These are phyloP conservation scores for Zaprionus camerounensis DNA, from an alignment of 1,140 invertebrate species.

Conservation along the genomic window DNA sequence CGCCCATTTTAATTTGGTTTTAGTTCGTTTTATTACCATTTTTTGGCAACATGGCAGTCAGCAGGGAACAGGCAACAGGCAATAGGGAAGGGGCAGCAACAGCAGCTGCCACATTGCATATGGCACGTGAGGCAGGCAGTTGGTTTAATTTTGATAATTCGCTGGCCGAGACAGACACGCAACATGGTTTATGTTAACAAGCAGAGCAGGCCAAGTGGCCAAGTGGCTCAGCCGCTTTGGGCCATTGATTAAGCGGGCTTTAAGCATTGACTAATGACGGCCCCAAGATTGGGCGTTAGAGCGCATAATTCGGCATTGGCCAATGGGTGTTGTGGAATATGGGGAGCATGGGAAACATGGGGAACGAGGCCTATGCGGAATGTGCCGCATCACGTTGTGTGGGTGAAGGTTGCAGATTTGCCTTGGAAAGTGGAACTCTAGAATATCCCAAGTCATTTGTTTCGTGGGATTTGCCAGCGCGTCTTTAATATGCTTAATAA, in stretches of 20 bases:
- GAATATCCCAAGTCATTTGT: slow-evolving; percentile 74
- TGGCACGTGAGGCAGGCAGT: slow-evolving; percentile 71
- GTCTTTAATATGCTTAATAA: slow-evolving; percentile 80
- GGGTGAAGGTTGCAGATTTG: slow-evolving; percentile 10
- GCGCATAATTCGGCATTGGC: slow-evolving; percentile 66
- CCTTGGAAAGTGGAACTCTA: neutral
- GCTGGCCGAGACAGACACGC: slow-evolving; percentile 53
- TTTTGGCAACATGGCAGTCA: slow-evolving; percentile 53
- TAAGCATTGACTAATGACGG: slow-evolving; percentile 78
- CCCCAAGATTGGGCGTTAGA: slow-evolving; percentile 61
- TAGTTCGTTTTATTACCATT: slow-evolving; percentile 19
- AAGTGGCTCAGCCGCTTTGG: slow-evolving; percentile 9
- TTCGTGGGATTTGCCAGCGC: slow-evolving; percentile 67
- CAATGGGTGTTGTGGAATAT: slow-evolving; percentile 14
- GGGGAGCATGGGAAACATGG: neutral
- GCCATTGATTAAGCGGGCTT: slow-evolving; percentile 65
- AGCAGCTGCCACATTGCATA: slow-evolving; percentile 66
- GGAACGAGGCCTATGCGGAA: slow-evolving; percentile 26
- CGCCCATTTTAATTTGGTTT: slow-evolving; percentile 34
- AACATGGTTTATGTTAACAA: slow-evolving; percentile 60
- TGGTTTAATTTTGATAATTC: slow-evolving; percentile 69
- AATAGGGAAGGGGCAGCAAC: neutral
- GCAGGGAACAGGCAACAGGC: slow-evolving; percentile 20
- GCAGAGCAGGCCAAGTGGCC: slow-evolving; percentile 3
- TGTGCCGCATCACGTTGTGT: slow-evolving; percentile 54